A percentile compares a stretch with the other conserved stretches of the same genome.
Conservation (phyloP, 2,888 invertebrate genomes). For the Mythimna impura region DNA sequence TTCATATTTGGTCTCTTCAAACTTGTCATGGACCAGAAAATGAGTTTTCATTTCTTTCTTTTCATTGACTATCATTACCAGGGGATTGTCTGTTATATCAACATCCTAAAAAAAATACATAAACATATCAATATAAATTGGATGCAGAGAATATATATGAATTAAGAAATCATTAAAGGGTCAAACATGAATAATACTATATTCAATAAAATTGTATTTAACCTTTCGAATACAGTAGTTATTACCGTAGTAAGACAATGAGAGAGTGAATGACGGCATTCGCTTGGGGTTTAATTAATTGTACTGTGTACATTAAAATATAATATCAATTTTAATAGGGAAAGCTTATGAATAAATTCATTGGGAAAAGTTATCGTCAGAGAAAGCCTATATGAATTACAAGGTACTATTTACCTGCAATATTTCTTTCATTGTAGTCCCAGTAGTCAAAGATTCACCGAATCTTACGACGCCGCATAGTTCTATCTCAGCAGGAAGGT, state of each 20-base stretch:
- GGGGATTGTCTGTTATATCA: constrained; percentile 95
- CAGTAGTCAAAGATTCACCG: constrained; percentile 90
- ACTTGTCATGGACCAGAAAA: constrained; percentile 93
- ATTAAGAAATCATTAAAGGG: background rate
- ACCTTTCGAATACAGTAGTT: too few species aligned
- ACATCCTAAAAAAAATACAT: constrained; percentile 88
- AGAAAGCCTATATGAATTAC: background rate
- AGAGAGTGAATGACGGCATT: too few species aligned
- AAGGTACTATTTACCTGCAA: constrained; percentile 81
- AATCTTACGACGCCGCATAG: constrained; percentile 94
- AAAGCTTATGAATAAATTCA: background rate
- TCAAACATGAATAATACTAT: background rate
- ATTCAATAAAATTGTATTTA: too few species aligned
- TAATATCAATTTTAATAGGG: background rate
- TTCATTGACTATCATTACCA: constrained; percentile 91
- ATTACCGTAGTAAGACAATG: too few species aligned
- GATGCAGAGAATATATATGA: background rate
- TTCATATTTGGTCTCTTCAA: constrained; percentile 92
- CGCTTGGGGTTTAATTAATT: too few species aligned
- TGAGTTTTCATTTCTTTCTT: constrained; percentile 91
- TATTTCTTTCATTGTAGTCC: constrained; percentile 91
- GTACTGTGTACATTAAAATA: background rate
- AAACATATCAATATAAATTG: background rate
- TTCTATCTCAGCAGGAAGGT: constrained; percentile 94
- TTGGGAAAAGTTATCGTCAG: background rate